Base-by-base conservation (phyloP, 2,113 vertebrate species). In the Saccopteryx leptura region DNA sequence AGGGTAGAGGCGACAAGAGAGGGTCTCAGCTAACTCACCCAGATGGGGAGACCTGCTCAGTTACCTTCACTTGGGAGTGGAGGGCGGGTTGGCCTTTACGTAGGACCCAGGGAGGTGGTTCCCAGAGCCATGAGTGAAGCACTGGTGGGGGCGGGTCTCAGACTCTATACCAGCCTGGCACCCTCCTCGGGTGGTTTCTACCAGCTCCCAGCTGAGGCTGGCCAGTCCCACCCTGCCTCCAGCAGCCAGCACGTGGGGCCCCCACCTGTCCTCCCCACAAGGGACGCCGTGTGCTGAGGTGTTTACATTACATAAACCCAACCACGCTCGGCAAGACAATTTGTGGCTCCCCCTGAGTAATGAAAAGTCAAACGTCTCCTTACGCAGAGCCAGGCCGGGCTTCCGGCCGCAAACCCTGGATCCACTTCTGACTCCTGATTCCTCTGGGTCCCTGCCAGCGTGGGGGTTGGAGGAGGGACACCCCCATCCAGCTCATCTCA, bases 281-380 rank as follows among this genome's bases (percentile, higher is more conserved):
- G 81, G 84, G 96, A 91, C 2, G 76, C 74, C 8, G 17, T 23
- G 71, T 93, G 87, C 85, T 46, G 94, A 97, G 94, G 69, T 78
- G 94, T 97, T 97, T 88, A 83, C 19, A 13, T 93, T 93, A 95
- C 88, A 91, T 58, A 96, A 98, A 93, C 96, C 93, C 90, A 97
- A 97, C 95, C 93, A 82, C 24, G 28, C 85, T 97, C 91, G 63
- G 92, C 93, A 91, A 88, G 95, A 97, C 93, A 94, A 92, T 96
- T 92, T 98, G 98, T 83, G 97, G 97, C 95, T 98, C 97, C 83
- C 93, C 91, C 90, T 91, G 81, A 96, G 89, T 75, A 88, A 91
- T 69, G 93, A 96, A 88, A 97, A 74, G n/a, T 88, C 90, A 93
- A 95, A 90, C 31, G 50, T 91, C 80, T 93, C 65, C 88, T 74